A percentile compares a stretch with the other conserved stretches of the same genome.
Conservation (phyloP, 2,888 invertebrate genomes). For the Petrolisthes cinctipes region DNA sequence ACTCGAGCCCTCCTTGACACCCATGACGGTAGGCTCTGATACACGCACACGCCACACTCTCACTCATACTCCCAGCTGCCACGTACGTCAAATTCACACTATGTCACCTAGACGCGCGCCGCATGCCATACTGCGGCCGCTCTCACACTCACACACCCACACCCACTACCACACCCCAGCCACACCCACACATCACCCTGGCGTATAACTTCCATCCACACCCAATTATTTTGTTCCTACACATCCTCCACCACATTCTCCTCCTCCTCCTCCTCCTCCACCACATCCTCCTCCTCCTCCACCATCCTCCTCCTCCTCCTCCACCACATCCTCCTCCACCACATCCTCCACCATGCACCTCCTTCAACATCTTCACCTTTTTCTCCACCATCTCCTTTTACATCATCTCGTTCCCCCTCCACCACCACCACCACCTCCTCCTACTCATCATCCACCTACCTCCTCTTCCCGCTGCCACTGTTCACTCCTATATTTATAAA, state of each 20-base stretch:
- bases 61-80: not conserved
- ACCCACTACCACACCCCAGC: not conserved
- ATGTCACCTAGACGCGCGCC: too few species aligned
- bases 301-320: too few species aligned
- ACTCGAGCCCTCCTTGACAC: slow-evolving; percentile 3
- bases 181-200: not conserved
- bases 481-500: too few species aligned
- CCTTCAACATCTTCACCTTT: too few species aligned
- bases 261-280: not conserved
- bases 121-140: too few species aligned
- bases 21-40: not conserved
- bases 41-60: too few species aligned
- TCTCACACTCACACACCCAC: not conserved
- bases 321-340: too few species aligned
- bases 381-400: too few species aligned
- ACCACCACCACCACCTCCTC: not conserved
- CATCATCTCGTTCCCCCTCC: too few species aligned
- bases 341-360: too few species aligned
- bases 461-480: too few species aligned
- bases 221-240: not conserved
- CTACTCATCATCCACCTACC: not conserved
- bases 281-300: not conserved
- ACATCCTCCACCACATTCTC: not conserved
- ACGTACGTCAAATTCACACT: not conserved
- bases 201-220: not conserved